Conservation (phyloP, 2,888 invertebrate species). For the Cheilosia impressa region DNA sequence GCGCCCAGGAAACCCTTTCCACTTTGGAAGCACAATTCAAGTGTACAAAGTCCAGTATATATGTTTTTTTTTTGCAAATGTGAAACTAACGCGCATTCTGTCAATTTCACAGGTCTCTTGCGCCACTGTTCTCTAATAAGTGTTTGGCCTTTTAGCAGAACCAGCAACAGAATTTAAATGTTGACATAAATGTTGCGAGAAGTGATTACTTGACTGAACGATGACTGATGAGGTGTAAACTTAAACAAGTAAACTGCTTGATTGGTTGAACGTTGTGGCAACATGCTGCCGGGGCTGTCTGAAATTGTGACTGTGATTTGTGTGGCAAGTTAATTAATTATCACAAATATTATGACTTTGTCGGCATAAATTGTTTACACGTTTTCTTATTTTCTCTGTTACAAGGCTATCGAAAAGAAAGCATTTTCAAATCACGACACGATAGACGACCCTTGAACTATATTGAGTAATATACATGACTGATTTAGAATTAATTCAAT, state of each 20-base stretch:
- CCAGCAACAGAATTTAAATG: constrained; percentile 9
- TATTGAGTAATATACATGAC: neutral
- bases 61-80: too few species aligned
- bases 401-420: neutral
- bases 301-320: neutral
- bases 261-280: constrained; percentile 39
- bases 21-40: too few species aligned
- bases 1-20: too few species aligned
- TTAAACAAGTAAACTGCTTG: constrained; percentile 49
- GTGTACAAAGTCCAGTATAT: too few species aligned
- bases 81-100: too few species aligned
- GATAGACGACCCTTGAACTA: neutral
- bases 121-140: neutral
- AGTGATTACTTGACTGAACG: constrained; percentile 47
- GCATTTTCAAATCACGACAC: neutral
- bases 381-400: constrained; percentile 7
- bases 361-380: constrained; percentile 24
- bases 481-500: neutral
- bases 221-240: constrained; percentile 51
- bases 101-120: neutral
- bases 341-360: constrained; percentile 42
- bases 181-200: constrained; percentile 33
- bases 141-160: neutral
- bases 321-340: constrained; percentile 32
- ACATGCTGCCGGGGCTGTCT: constrained; percentile 37